Base-by-base conservation (phyloP, 2,797 vertebrate species). In the Gadopsis bispinosus region DNA sequence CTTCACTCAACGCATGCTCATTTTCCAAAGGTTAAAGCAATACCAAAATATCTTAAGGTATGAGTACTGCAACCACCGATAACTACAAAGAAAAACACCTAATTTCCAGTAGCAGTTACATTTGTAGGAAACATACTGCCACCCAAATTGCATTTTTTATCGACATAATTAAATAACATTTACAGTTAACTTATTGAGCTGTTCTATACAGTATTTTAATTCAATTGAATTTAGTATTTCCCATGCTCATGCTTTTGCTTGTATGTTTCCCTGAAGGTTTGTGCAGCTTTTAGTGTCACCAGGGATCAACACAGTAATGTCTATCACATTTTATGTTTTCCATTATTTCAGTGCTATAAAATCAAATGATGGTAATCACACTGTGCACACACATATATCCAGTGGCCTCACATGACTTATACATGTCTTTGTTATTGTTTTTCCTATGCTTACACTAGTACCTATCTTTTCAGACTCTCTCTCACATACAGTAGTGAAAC, bases 271-370 rank as follows among this genome's bases (percentile, higher is more conserved):
- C 1, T 7, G 12, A 58, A 50, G 13, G 45, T 45, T 59, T 3
- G 13, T 20, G 6, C 1, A 31, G 7, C 59, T 69, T 69, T 51
- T 33, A 5, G 39, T 59, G 50, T 12, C 47, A 55, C 47, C 35
- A 19, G 26, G n/a, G 29, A 41, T 72, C 13, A 7, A 37, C 13
- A 17, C 12, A 35, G 31, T 35, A 13, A 51, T 50, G 26, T 47
- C 41, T 14, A 11, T 69, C 19, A 74, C 31, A 14, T 68, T 84
- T 80, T 83, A 85, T 76, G 67, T 41, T 4, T 20, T 61, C 69
- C 81, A 83, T 83, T 86, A 85, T 79, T 83, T 79, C 73, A 61
- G 41, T 41, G 67, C 64, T 84, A 79, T 77, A 69, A 83, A 81
- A 82, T 85, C 61, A 73, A 80, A 65, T 48, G 16, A 55, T 51